Evolutionary conservation across 2,797 vertebrate genomes (phyloP).

Genomic region (Pangasius larnaudii): DNA sequence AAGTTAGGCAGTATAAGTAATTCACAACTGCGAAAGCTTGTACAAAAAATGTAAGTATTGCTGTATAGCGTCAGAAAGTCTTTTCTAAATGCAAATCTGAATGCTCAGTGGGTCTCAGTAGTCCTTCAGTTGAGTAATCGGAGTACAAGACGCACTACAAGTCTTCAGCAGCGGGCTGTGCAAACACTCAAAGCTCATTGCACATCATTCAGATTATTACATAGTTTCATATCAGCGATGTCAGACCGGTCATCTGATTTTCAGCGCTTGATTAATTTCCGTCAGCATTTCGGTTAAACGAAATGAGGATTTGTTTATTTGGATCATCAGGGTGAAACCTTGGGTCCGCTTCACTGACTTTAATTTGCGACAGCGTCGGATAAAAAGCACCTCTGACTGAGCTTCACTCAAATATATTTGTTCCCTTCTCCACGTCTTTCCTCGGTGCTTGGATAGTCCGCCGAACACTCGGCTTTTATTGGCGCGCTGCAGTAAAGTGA

Average conservation of each 20-base stretch:
- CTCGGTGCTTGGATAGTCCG: too few relatives aligned
- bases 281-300: background rate
- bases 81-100: background rate
- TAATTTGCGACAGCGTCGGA: too few relatives aligned
- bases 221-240: background rate
- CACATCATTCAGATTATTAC: background rate
- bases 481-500: too few relatives aligned
- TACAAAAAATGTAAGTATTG: too few relatives aligned
- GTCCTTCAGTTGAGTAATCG: background rate
- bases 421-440: background rate
- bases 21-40: background rate
- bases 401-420: background rate
- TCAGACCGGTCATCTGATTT: background rate
- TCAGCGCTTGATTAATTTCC: background rate
- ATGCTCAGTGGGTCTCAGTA: background rate
- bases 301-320: background rate
- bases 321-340: background rate
- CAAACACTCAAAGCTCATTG: background rate
- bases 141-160: background rate
- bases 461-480: too few relatives aligned
- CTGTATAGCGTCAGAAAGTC: background rate
- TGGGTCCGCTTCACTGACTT: background rate
- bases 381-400: background rate
- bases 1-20: background rate
- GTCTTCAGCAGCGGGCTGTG: background rate